These are phyloP conservation scores for Sciurus niger DNA, from an alignment of 2,113 vertebrate species.

Conservation along the genomic window DNA sequence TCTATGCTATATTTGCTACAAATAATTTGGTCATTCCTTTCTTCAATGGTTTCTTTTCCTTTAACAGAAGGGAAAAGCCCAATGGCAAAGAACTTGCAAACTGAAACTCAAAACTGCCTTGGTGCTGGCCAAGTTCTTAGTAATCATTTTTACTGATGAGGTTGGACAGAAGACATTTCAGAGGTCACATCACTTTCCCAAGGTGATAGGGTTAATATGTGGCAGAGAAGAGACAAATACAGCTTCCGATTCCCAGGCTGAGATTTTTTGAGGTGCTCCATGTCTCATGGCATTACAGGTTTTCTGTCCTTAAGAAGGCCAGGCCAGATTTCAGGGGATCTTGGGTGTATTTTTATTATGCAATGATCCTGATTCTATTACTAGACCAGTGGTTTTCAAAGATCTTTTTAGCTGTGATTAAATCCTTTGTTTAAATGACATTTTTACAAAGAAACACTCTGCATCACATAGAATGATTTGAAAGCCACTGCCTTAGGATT, in stretches of 20 bases:
- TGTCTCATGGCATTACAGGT: not conserved
- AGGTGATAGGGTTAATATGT: not conserved
- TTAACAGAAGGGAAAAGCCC: not conserved
- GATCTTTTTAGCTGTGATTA: constrained; percentile 43
- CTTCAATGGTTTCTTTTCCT: not conserved
- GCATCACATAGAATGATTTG: not conserved
- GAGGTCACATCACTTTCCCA: not conserved
- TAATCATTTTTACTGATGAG: not conserved
- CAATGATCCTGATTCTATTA: not conserved
- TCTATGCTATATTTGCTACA: not conserved
- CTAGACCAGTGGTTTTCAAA: constrained; percentile 1
- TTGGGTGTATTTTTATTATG: not conserved
- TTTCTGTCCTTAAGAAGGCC: not conserved
- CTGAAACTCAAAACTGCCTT: not conserved
- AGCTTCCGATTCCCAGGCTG: not conserved
- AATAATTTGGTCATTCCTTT: not conserved
- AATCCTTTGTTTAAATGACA: constrained; percentile 23
- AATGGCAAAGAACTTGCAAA: not conserved
- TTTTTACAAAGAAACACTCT: constrained; percentile 37
- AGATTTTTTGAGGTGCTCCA: not conserved
- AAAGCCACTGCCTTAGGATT: not conserved
- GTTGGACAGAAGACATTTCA: not conserved
- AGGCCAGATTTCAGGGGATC: not conserved
- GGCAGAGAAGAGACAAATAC: not conserved
- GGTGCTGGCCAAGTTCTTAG: not conserved